Evolutionary conservation across 2,113 vertebrate species (phyloP).

Genomic region (Crocuta crocuta): DNA sequence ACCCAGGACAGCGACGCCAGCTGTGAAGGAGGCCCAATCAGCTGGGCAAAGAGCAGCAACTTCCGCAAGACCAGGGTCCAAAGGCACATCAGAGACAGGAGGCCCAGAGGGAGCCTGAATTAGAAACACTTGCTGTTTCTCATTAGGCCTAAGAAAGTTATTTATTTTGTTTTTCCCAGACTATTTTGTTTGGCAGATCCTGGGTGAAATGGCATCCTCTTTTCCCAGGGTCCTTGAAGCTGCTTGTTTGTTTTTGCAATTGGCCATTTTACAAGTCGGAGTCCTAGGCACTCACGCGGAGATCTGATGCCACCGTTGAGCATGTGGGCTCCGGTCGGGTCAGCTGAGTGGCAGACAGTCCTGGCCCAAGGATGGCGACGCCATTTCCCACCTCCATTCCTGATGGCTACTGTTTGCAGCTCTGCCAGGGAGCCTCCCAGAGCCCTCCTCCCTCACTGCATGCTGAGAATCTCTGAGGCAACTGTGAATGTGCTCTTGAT

Average conservation of each 20-base stretch:
- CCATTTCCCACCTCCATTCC: background rate
- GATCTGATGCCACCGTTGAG: background rate
- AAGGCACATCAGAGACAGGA: background rate
- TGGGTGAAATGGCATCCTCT: conserved; percentile 57
- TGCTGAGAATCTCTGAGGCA: background rate
- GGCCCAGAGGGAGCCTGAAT: conserved; percentile 8
- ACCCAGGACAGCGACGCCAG: background rate
- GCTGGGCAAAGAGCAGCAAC: background rate
- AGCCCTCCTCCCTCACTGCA: background rate
- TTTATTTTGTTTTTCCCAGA: conserved; percentile 67
- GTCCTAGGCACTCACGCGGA: background rate
- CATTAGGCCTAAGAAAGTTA: conserved; percentile 39
- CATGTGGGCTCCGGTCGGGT: background rate
- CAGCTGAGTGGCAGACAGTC: background rate
- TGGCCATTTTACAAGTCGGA: conserved; percentile 66
- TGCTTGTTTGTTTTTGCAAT: conserved; percentile 71
- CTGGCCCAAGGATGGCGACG: background rate
- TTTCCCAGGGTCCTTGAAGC: conserved; percentile 36
- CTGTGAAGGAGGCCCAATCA: background rate
- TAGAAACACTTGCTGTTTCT: conserved; percentile 59
- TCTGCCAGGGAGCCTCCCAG: background rate
- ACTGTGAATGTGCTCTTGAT: background rate
- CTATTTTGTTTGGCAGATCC: conserved; percentile 67
- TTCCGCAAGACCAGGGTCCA: background rate
- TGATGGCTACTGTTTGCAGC: background rate